Percentiles rank a stretch among this genome's conserved stretches.
phyloP scores from a whole-genome alignment of 2,888 invertebrate genomes.

The Galerucella nymphaeae region DNA sequence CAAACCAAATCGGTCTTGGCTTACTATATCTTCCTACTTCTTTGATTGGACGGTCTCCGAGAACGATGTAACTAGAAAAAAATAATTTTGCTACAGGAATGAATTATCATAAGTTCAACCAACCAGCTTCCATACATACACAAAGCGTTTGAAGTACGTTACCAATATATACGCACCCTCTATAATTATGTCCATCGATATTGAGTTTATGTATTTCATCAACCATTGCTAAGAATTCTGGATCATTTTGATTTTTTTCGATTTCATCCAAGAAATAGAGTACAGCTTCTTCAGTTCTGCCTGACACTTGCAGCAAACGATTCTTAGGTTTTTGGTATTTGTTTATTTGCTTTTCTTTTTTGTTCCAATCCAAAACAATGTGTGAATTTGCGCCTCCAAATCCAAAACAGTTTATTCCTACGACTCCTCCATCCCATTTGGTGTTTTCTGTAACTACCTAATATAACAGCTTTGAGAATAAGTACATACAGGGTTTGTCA shows the following conservation, averaged over 20 bases:
- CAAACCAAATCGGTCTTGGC: conserved; percentile 70
- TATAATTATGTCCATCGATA: conserved; percentile 78
- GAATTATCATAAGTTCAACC: too few relatives aligned
- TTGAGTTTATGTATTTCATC: conserved; percentile 76
- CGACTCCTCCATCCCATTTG: conserved; percentile 68
- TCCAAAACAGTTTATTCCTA: conserved; percentile 74
- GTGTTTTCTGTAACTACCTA: conserved; percentile 67
- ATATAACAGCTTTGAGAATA: background rate
- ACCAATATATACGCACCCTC: conserved; percentile 78
- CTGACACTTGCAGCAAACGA: conserved; percentile 66
- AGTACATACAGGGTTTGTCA: background rate
- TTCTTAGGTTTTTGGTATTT: conserved; percentile 47
- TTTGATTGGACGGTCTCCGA: conserved; percentile 43
- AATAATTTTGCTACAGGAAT: background rate
- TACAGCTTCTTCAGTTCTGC: conserved; percentile 83
- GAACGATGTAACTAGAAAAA: conserved; percentile 40
- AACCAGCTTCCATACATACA: too few relatives aligned
- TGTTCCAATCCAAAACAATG: conserved; percentile 64
- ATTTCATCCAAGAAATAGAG: conserved; percentile 71
- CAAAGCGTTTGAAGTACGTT: too few relatives aligned
- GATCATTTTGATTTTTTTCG: conserved; percentile 70
- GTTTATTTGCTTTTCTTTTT: conserved; percentile 50
- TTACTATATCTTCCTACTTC: conserved; percentile 33
- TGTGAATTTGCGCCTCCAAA: conserved; percentile 74
- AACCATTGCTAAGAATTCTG: conserved; percentile 77